A percentile compares a stretch with the other conserved stretches of the same genome.
Conservation (phyloP, 2,888 invertebrate genomes). For the Rhagonycha lutea region DNA sequence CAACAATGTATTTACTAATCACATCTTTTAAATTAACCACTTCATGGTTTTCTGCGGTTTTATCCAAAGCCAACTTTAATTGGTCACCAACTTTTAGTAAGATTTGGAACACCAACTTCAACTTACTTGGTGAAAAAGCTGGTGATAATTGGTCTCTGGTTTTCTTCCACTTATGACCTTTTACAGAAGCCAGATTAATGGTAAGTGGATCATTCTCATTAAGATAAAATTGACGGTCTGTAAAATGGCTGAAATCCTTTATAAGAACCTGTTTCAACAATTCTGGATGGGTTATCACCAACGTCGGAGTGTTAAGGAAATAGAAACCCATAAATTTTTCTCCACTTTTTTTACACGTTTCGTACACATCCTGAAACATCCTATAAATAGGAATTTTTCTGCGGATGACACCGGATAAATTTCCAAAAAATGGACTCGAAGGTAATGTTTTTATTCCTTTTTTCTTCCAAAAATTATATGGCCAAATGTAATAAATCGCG, state of each 20-base stretch:
- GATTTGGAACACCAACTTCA: conserved; percentile 56
- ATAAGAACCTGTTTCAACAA: conserved; percentile 52
- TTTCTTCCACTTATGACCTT: conserved; percentile 57
- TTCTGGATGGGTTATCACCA: conserved; percentile 44
- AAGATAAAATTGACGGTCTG: conserved; percentile 52
- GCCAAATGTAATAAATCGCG: neutral
- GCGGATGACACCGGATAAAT: neutral
- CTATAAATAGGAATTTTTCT: neutral
- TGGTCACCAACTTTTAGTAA: conserved; percentile 48
- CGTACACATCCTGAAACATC: neutral
- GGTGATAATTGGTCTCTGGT: conserved; percentile 57
- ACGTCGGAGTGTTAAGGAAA: conserved; percentile 17
- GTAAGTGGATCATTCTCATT: conserved; percentile 52
- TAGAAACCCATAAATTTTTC: conserved; percentile 19
- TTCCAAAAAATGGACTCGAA: neutral
- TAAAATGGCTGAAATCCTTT: conserved; percentile 54
- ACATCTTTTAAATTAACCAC: conserved; percentile 36
- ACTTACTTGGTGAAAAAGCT: conserved; percentile 58
- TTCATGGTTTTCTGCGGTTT: neutral
- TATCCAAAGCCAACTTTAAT: conserved; percentile 37
- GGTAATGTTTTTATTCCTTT: neutral
- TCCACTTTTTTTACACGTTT: conserved; percentile 5
- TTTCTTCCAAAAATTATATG: neutral
- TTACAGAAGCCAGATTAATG: conserved; percentile 49
- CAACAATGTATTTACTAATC: conserved; percentile 47